A percentile compares a stretch with the other conserved stretches of the same genome.
Conservation (phyloP, 2,797 vertebrate species). For the Propithecus deckenii region DNA sequence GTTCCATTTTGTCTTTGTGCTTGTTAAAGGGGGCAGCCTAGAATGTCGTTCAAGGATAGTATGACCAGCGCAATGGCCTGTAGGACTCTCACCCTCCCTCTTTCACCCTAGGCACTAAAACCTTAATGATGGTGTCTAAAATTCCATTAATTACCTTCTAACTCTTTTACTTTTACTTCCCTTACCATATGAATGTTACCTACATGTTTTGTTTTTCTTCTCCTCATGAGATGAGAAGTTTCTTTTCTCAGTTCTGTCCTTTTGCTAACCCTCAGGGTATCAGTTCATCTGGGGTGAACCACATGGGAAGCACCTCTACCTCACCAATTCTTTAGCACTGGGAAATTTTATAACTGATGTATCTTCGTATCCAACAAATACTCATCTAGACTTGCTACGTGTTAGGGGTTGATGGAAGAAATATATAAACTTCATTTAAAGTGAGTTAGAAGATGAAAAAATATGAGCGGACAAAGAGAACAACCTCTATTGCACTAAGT, state of each 20-base stretch:
- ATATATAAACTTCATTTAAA: not conserved
- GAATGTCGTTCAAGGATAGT: not conserved
- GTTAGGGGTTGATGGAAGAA: not conserved
- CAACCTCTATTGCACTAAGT: not conserved
- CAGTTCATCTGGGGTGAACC: not conserved
- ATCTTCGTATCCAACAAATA: not conserved
- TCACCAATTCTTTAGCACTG: not conserved
- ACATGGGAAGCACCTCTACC: not conserved
- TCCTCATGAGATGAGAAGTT: not conserved
- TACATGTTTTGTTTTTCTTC: not conserved
- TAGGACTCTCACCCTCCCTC: rapidly evolving
- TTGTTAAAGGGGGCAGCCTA: not conserved
- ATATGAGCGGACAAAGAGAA: not conserved
- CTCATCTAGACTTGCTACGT: not conserved
- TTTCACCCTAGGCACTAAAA: not conserved
- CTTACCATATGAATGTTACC: not conserved
- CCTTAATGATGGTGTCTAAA: not conserved
- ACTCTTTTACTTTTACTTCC: not conserved
- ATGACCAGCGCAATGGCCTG: not conserved
- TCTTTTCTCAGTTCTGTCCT: not conserved
- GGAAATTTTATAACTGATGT: not conserved
- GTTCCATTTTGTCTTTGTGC: not conserved
- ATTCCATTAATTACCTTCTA: not conserved
- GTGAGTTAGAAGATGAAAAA: not conserved
- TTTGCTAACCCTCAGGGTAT: not conserved